Percentiles rank a stretch among this genome's conserved stretches.
phyloP scores from a whole-genome alignment of 2,113 vertebrate genomes.

The Brienomyrus brachyistius region DNA sequence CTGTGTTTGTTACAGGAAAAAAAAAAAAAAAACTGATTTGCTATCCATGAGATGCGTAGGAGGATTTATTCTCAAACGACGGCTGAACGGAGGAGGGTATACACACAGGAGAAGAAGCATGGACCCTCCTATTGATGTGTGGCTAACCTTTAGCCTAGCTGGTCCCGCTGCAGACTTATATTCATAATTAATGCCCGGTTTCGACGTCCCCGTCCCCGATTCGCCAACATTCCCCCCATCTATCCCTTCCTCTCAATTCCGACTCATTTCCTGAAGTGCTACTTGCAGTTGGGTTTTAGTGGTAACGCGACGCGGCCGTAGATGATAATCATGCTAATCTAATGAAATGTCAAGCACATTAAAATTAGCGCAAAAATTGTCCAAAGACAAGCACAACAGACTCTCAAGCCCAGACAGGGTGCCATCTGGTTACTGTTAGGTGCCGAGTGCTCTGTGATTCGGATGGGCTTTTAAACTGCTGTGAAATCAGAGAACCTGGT shows the following conservation, averaged over 20 bases:
- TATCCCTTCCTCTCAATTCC: background rate
- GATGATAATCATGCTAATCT: slow-evolving; percentile 13
- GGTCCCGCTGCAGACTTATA: background rate
- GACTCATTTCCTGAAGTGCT: slow-evolving; percentile 8
- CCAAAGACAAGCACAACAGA: background rate
- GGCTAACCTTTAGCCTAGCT: slow-evolving; percentile 4
- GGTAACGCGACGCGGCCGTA: background rate
- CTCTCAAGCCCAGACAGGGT: background rate
- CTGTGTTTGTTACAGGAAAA: background rate
- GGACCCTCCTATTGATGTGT: background rate
- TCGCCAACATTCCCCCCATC: background rate
- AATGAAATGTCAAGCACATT: slow-evolving; percentile 22
- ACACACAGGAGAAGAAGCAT: background rate
- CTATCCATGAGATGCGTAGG: background rate
- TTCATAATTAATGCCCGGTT: background rate
- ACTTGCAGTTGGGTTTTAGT: slow-evolving; percentile 18
- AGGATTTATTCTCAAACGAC: background rate
- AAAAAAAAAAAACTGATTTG: background rate
- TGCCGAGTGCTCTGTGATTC: background rate
- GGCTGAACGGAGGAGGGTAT: background rate
- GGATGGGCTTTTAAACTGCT: background rate
- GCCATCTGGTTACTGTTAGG: background rate
- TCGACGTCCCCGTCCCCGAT: background rate
- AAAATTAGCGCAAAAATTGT: slow-evolving; percentile 16
- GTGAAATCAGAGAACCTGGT: background rate